Base-by-base conservation (phyloP, 2,797 vertebrate species). In the Ceryle rudis region DNA sequence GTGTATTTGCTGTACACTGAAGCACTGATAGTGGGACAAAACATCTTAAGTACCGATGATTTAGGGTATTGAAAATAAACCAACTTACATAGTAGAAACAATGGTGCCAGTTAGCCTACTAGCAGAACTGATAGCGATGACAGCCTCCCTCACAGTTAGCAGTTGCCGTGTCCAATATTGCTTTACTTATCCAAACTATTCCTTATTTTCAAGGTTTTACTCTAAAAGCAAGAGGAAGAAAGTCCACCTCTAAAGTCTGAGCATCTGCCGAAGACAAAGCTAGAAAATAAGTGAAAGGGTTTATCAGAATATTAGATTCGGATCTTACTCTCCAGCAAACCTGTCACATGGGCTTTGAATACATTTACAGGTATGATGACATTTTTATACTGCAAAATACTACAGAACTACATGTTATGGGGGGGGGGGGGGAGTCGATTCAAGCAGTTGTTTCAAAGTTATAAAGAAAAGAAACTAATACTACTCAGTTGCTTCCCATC, bases 1-100 rank as follows among this genome's bases (percentile, higher is more conserved):
- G 3, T 21, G 44, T 21, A 41, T n/a, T 29, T 77, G 21, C 33
- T 44, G 26, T 42, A 74, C 29, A 70, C 13, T 0, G 0, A 60
- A 81, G 57, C 41, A 58, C 9, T 49, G 35, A 49, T 18, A 33
- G 23, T 0, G n/a, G 8, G 33, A 72, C 10, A 78, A 44, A 91
- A 51, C 46, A 49, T 26, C 33, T 58, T 39, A 44, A 87, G 18
- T 37, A 62, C 35, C n/a, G 28, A 42, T 19, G 21, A 31, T 21
- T 11, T 8, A 31, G 12, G 29, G 10, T 21, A 72, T 0, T 79
- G 51, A 84, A 85, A 92, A 57, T 2, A 65, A 42, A 55, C 33
- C 51, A 2, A 54, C 7, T 52, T 65, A 60, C 7, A 31, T 0
- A 79, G 51, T 5, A 66, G 55, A 81, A 61, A 52, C 18, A 44